These are phyloP conservation scores for Lordiphosa clarofinis DNA, from an alignment of 1,140 invertebrate genomes.

Conservation along the genomic window DNA sequence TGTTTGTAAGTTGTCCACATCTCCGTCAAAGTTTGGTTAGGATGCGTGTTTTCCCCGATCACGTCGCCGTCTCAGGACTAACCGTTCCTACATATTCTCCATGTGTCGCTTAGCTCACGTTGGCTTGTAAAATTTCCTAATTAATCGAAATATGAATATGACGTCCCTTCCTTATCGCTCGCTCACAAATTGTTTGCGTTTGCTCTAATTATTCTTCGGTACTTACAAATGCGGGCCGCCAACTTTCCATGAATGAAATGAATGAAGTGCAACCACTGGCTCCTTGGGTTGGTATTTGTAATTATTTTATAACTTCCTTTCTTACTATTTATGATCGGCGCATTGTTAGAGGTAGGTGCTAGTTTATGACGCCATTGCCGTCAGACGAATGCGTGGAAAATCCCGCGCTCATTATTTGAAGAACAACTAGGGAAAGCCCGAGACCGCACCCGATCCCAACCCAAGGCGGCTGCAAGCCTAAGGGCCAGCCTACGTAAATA, in stretches of 20 bases:
- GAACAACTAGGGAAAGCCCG: constrained; percentile 57
- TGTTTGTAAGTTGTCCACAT: not conserved
- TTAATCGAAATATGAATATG: constrained; percentile 62
- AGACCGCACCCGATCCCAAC: constrained; percentile 14
- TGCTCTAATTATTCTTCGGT: constrained; percentile 45
- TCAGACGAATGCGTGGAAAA: constrained; percentile 54
- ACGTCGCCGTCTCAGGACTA: constrained; percentile 29
- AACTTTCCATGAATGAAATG: constrained; percentile 63
- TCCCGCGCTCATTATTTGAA: constrained; percentile 59
- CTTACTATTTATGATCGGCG: constrained; percentile 37
- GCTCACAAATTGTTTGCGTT: constrained; percentile 11
- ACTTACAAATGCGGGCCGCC: constrained; percentile 7
- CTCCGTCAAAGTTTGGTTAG: constrained; percentile 45
- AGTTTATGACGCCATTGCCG: constrained; percentile 38
- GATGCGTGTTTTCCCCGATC: constrained; percentile 53
- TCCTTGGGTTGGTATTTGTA: constrained; percentile 40
- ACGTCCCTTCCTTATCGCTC: constrained; percentile 44
- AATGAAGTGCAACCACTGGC: constrained; percentile 2
- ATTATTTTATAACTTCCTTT: constrained; percentile 63
- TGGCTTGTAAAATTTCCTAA: constrained; percentile 46
- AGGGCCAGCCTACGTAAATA: constrained; percentile 69
- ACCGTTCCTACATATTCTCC: constrained; percentile 22
- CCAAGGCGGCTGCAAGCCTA: constrained; percentile 58
- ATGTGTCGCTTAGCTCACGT: constrained; percentile 13
- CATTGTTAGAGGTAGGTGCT: constrained; percentile 65